A percentile compares a stretch with the other conserved stretches of the same genome.
Evolutionary conservation across 2,113 vertebrate species (phyloP).

Genomic region (Scomber scombrus): DNA sequence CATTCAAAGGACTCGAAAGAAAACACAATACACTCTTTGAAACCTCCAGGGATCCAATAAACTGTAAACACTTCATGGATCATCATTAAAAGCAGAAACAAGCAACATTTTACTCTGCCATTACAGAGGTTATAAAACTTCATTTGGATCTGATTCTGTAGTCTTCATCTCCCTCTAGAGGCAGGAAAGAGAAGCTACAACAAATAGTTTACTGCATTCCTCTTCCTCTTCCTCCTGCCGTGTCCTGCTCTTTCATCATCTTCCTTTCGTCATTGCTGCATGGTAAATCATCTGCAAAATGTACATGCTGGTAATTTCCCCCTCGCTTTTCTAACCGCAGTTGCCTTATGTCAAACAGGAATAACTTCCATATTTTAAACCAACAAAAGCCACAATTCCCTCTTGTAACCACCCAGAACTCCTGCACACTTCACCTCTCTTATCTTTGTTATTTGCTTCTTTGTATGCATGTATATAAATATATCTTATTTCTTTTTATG

Average conservation of each 20-base stretch:
- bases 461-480: too few species aligned
- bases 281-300: slow-evolving; percentile 10
- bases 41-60: neutral
- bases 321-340: neutral
- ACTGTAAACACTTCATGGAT: neutral
- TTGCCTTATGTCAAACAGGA: neutral
- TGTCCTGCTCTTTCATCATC: slow-evolving; percentile 35
- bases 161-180: slow-evolving; percentile 77
- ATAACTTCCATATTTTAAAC: neutral
- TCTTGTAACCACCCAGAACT: neutral
- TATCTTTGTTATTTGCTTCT: neutral
- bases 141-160: slow-evolving; percentile 13
- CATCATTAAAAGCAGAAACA: slow-evolving; percentile 3
- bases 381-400: neutral
- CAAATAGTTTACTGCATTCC: neutral
- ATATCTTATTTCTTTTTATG: neutral
- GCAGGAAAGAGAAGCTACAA: slow-evolving; percentile 16
- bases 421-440: too few species aligned
- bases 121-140: neutral
- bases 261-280: neutral
- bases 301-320: neutral
- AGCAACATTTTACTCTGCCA: neutral
- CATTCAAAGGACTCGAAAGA: neutral
- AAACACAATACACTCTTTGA: neutral
- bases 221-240: neutral